Conservation (phyloP, 2,113 vertebrate genomes). For the Puffinus mauretanicus region DNA sequence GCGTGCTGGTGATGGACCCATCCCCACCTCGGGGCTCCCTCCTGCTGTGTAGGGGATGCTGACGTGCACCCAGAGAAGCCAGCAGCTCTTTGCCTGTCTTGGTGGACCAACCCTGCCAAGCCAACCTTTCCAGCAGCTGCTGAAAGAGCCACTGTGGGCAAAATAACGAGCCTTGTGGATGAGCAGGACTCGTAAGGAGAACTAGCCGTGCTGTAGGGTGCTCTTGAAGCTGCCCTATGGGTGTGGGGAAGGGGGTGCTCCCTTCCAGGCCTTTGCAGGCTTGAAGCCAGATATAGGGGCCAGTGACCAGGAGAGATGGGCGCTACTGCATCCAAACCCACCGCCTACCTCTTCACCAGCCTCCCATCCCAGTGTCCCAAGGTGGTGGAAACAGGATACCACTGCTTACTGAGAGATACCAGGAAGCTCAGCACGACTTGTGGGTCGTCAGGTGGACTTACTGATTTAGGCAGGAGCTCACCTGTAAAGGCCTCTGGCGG, state of each 20-base stretch:
- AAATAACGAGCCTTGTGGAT: rapidly evolving
- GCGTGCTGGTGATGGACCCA: not conserved
- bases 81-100: not conserved
- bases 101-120: not conserved
- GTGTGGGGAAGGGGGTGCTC: not conserved
- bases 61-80: not conserved
- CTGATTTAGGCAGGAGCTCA: not conserved
- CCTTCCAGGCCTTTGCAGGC: not conserved
- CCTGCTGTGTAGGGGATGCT: not conserved
- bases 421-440: not conserved
- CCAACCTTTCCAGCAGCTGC: not conserved
- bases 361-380: not conserved
- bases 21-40: rapidly evolving
- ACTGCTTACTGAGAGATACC: not conserved
- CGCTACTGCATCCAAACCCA: not conserved
- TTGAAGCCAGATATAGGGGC: not conserved
- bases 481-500: conserved; percentile 87
- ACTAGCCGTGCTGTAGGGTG: rapidly evolving
- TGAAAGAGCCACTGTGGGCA: not conserved
- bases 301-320: not conserved
- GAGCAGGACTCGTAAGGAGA: not conserved
- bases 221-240: not conserved
- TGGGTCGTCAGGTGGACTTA: not conserved
- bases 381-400: not conserved
- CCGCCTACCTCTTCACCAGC: not conserved